phyloP scores from a whole-genome alignment of 2,888 invertebrate genomes.

The Cataglyphis livida region DNA sequence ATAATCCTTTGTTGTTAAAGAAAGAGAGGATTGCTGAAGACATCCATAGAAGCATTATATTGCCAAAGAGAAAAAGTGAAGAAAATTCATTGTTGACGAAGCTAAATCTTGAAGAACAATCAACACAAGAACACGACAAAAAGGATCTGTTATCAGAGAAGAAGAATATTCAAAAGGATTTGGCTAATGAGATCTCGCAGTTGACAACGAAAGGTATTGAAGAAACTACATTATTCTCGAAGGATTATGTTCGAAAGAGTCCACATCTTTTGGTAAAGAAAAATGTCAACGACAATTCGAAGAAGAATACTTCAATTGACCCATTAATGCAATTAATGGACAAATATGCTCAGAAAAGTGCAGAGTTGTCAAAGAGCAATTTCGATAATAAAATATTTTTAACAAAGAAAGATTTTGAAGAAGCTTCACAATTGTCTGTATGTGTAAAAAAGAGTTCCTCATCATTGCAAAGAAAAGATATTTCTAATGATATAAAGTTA shows the following conservation, averaged over 20 bases:
- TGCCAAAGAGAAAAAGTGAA: background rate
- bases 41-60: background rate
- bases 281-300: background rate
- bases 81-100: background rate
- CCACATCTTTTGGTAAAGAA: background rate
- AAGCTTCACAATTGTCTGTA: background rate
- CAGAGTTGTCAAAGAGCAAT: background rate
- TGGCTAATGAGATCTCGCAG: background rate
- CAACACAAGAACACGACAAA: background rate
- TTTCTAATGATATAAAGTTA: slow-evolving; percentile 14
- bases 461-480: slow-evolving; percentile 10
- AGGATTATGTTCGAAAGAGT: background rate
- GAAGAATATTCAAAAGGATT: background rate
- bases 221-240: slow-evolving; percentile 6
- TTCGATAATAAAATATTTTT: background rate
- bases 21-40: background rate
- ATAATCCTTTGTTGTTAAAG: slow-evolving; percentile 3
- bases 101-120: background rate
- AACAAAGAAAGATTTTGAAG: slow-evolving; percentile 1
- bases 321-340: slow-evolving; percentile 35
- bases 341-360: background rate
- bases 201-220: background rate
- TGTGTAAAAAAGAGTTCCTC: background rate
- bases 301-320: background rate
- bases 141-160: background rate